Percentiles rank a stretch among this genome's conserved stretches.
phyloP scores from a whole-genome alignment of 2,888 invertebrate species.

The Metopia argyrocephala region DNA sequence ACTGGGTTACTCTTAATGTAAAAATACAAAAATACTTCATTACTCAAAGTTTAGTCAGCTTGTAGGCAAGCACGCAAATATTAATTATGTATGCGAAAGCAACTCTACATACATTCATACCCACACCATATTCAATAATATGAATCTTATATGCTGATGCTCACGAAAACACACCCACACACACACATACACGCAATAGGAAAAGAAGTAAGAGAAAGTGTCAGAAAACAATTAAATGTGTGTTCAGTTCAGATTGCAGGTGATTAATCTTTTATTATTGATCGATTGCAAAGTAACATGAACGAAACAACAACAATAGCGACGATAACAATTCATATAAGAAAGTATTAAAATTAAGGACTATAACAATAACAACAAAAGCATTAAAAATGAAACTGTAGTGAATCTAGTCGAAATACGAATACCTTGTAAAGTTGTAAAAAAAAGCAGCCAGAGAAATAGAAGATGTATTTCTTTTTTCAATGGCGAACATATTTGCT shows the following conservation, averaged over 20 bases:
- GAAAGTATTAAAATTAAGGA: background rate
- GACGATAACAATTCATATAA: background rate
- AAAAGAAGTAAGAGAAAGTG: background rate
- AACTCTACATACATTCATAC: too few relatives aligned
- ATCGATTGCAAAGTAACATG: slow-evolving; percentile 43
- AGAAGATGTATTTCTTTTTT: too few relatives aligned
- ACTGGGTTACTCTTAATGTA: too few relatives aligned
- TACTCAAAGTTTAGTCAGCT: too few relatives aligned
- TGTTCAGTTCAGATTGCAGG: slow-evolving; percentile 52
- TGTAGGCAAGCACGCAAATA: too few relatives aligned
- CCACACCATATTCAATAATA: too few relatives aligned
- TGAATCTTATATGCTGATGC: background rate
- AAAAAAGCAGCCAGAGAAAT: too few relatives aligned
- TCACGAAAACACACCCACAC: background rate
- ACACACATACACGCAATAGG: background rate
- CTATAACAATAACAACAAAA: background rate
- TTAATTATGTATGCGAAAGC: too few relatives aligned
- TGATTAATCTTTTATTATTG: slow-evolving; percentile 58
- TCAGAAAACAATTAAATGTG: slow-evolving; percentile 43
- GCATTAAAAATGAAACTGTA: background rate
- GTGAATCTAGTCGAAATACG: background rate
- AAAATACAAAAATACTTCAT: too few relatives aligned
- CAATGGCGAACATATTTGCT: too few relatives aligned
- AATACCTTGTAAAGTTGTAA: background rate
- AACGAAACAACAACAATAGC: background rate